Percentiles rank a stretch among this genome's conserved stretches.
Evolutionary conservation across 2,113 vertebrate species (phyloP).

Genomic region (Nycticebus coucang): DNA sequence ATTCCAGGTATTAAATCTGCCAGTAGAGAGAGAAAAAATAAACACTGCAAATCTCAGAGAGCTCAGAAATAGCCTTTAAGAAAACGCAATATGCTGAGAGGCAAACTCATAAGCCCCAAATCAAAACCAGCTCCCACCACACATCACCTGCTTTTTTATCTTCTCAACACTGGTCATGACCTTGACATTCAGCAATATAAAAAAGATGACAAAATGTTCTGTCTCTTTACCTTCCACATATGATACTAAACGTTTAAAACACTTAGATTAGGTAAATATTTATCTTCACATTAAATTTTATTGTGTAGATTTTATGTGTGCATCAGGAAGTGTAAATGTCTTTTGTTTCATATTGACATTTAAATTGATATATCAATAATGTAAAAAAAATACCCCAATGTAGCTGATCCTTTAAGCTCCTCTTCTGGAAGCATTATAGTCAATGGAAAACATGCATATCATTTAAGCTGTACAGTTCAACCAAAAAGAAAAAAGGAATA

Average conservation of each 20-base stretch:
- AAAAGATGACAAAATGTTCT: background rate
- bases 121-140: background rate
- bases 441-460: background rate
- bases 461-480: background rate
- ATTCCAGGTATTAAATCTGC: background rate
- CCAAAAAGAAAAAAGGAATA: background rate
- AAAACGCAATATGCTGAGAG: background rate
- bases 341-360: background rate
- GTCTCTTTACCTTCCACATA: slow-evolving; percentile 8
- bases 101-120: background rate
- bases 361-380: slow-evolving; percentile 12
- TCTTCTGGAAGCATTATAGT: background rate
- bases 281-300: background rate
- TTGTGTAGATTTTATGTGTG: background rate
- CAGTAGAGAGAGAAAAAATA: background rate
- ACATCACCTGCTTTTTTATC: slow-evolving; percentile 20
- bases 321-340: background rate
- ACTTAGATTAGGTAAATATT: background rate
- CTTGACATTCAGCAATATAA: background rate
- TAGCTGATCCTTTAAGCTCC: background rate
- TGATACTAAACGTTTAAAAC: background rate
- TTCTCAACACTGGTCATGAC: background rate
- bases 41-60: slow-evolving; percentile 11
- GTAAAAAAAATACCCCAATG: background rate
- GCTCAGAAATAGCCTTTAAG: background rate